Base-by-base conservation (phyloP, 92 coral and sea anemone species). In the Muricea muricata region DNA sequence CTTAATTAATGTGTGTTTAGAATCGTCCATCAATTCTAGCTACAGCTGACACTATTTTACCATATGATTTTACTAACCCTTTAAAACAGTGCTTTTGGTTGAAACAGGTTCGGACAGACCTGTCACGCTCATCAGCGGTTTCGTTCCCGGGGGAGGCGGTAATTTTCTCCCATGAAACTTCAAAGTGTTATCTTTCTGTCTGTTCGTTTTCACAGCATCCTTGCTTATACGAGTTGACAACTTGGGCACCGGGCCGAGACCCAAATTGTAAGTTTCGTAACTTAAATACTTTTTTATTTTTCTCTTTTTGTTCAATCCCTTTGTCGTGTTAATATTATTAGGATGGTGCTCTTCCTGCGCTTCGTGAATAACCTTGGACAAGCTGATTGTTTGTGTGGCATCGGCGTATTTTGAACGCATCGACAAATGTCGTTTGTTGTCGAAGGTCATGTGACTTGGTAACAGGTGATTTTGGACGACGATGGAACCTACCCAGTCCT, bases 391-490 rank as follows among this genome's bases (percentile, higher is more conserved):
- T 13, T 32, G 67, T 12, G 30, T 77, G 41, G 54, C 61, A 9
- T 56, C 50, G 42, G 67, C 13, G 33, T 48, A 77, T 14, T 20
- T 30, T 17, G 47, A 31, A 14, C 82, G 67, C 69, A 77, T 54
- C 10, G 48, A 29, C 56, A 30, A 20, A 37, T 77, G 82, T 28
- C 82, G 33, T 31, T 14, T 77, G 48, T 77, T 52, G 35, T 56
- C 42, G 26, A 77, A 77, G 11, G 50, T 54, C 47, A 77, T 35
- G 39, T 7, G 18, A 18, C 82, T 77, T 31, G 82, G 82, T n/a
- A 26, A 52, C 17, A 54, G 40, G 54, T 23, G n/a, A 23, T 77
- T 77, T 77, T 55, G 82, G 14, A 21, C 13, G 37, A 54, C 20
- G 0, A 77, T 77, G 0, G 45, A 26, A 29, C 24, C 24, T 6